A percentile compares a stretch with the other conserved stretches of the same genome.
These are phyloP conservation scores for Aythya baeri DNA, from an alignment of 2,113 vertebrate species.

Conservation along the genomic window DNA sequence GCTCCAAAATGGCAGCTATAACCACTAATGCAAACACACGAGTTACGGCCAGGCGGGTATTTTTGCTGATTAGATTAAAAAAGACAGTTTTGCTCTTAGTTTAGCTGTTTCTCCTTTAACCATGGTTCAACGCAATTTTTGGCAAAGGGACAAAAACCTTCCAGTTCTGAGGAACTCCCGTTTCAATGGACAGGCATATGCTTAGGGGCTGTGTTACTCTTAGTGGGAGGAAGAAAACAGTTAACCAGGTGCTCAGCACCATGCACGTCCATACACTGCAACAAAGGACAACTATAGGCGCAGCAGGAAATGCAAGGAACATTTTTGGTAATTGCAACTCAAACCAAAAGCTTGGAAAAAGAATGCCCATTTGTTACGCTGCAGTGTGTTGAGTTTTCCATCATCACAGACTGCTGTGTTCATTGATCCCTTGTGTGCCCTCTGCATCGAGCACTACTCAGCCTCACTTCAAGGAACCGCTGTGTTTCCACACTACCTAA, in stretches of 20 bases:
- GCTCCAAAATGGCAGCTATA: neutral
- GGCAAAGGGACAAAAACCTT: neutral
- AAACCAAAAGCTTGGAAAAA: neutral
- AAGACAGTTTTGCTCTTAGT: neutral
- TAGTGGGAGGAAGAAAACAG: accelerated
- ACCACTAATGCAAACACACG: accelerated
- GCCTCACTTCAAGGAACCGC: neutral
- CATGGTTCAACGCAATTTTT: neutral
- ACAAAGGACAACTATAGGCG: neutral
- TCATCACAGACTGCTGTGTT: accelerated
- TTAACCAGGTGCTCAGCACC: neutral
- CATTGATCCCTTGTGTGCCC: neutral
- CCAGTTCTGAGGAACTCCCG: neutral
- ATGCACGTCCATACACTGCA: accelerated
- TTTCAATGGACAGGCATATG: neutral
- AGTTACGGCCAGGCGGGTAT: neutral
- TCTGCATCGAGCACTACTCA: neutral
- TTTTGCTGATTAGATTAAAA: neutral
- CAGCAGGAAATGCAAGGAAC: accelerated
- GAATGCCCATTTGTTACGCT: neutral
- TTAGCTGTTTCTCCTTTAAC: neutral
- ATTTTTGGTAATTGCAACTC: neutral
- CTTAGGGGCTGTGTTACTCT: accelerated
- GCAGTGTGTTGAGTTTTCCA: neutral
- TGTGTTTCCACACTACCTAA: conserved; percentile 30